Base-by-base conservation (phyloP, 2,113 vertebrate genomes). In the Jaculus jaculus region DNA sequence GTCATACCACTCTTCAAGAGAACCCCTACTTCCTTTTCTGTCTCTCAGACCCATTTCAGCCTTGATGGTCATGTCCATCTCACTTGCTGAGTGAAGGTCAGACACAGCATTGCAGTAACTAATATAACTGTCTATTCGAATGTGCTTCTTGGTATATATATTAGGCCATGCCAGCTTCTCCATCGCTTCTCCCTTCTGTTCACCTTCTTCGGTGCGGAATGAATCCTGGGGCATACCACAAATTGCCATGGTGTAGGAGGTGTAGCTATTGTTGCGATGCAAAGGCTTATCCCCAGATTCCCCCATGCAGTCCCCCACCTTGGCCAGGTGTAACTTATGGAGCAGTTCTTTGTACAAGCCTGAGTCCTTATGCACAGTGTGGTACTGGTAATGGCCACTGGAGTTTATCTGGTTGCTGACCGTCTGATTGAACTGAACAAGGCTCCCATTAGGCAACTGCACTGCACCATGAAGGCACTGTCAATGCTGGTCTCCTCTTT, bases 311-410 rank as follows among this genome's bases (percentile, higher is more conserved):
- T 99, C 99, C 0, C 99, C 99, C 66, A 99, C 98, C 94, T 99
- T 99, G 85, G 99, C 99, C 81, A 98, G 97, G 96, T 99, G 99
- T 42, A 99, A 98, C 87, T 99, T 99, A 86, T 99, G 99, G 1
- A 99, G 98, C 60, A 99, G 98, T 96, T 99, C 99, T 97, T 99
- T 99, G 97, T 99, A 99, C 54, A 99, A 97, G 42, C 99, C n/a
- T n/a, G n/a, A n/a, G n/a, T n/a, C n/a, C n/a, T n/a, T n/a, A n/a
- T n/a, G n/a, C n/a, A n/a, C n/a, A n/a, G n/a, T n/a, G n/a, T n/a
- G n/a, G n/a, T n/a, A n/a, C n/a, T n/a, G n/a, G n/a, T n/a, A n/a
- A n/a, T n/a, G n/a, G n/a, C n/a, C n/a, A n/a, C n/a, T n/a, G n/a
- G n/a, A n/a, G n/a, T n/a, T n/a, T n/a, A n/a, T n/a, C n/a, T n/a